Evolutionary conservation across 2,888 invertebrate genomes (phyloP).

Genomic region (Imbricaverruca yamaguchii): DNA sequence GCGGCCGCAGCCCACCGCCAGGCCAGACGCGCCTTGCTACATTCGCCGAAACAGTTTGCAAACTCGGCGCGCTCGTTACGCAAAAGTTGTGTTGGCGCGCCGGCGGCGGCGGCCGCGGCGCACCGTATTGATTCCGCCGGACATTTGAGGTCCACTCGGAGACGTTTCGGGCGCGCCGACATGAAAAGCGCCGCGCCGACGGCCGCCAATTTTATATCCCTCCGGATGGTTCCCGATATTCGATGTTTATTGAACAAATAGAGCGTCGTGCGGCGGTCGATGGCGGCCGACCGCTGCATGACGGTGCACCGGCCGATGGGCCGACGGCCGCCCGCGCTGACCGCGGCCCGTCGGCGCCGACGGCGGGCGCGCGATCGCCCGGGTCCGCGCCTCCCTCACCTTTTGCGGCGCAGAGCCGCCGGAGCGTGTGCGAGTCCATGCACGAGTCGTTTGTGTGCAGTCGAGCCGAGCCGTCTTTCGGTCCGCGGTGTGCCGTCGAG

Average conservation of each 20-base stretch:
- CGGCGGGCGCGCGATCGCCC: too few relatives aligned
- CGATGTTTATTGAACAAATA: conserved; percentile 19
- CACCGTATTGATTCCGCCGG: not conserved
- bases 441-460: too few relatives aligned
- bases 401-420: too few relatives aligned
- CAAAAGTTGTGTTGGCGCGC: not conserved
- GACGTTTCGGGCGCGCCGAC: not conserved
- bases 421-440: too few relatives aligned
- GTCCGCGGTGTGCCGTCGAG: too few relatives aligned
- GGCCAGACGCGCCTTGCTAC: not conserved
- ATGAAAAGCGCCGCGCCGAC: not conserved
- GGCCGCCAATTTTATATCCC: not conserved
- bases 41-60: conserved; percentile 1
- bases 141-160: not conserved
- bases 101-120: not conserved
- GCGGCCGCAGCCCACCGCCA: not conserved
- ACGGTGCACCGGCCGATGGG: not conserved
- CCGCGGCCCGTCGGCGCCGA: not conserved
- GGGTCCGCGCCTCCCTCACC: too few relatives aligned
- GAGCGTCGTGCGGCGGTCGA: not conserved
- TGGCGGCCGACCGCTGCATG: not conserved
- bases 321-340: not conserved
- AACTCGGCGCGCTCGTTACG: conserved; percentile 10
- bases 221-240: conserved; percentile 4
- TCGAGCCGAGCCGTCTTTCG: too few relatives aligned